These are phyloP conservation scores for Melitaea cinxia DNA, from an alignment of 1,140 invertebrate genomes.

Conservation along the genomic window DNA sequence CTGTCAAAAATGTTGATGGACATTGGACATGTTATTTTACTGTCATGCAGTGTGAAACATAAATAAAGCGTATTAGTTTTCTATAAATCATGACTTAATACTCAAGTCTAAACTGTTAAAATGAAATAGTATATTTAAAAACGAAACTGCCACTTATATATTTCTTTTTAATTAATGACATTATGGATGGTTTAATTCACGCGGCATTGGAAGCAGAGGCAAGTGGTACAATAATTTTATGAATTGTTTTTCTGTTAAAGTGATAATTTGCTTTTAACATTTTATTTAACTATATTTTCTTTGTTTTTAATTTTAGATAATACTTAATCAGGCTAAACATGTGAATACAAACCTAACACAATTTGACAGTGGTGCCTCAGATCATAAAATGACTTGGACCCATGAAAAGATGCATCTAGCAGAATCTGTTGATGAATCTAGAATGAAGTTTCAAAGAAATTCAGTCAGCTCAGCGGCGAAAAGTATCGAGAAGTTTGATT, in stretches of 20 bases:
- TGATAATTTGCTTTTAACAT: slow-evolving; percentile 24
- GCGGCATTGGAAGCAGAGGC: slow-evolving; percentile 81
- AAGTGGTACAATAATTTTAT: slow-evolving; percentile 65
- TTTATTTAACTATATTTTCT: slow-evolving; percentile 4
- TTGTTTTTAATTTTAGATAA: slow-evolving; percentile 61
- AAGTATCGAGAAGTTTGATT: slow-evolving; percentile 79
- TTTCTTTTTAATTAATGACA: slow-evolving; percentile 78
- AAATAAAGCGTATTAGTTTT: slow-evolving; percentile 80
- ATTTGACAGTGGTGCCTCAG: slow-evolving; percentile 74
- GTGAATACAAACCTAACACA: slow-evolving; percentile 72
- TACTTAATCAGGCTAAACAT: slow-evolving; percentile 77
- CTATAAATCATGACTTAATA: slow-evolving; percentile 81
- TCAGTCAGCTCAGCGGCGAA: slow-evolving; percentile 67
- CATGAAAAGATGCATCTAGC: slow-evolving; percentile 77
- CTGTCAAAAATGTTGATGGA: slow-evolving; percentile 78
- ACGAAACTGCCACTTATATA: slow-evolving; percentile 71
- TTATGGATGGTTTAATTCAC: slow-evolving; percentile 83
- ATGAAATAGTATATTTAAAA: slow-evolving; percentile 75
- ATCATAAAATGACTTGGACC: slow-evolving; percentile 80
- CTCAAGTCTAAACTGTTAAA: slow-evolving; percentile 72
- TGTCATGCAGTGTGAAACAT: slow-evolving; percentile 81
- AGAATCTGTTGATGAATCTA: slow-evolving; percentile 73
- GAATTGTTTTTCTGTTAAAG: slow-evolving; percentile 31
- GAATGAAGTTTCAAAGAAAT: slow-evolving; percentile 76
- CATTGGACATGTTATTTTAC: slow-evolving; percentile 81